Conservation (phyloP, 2,113 vertebrate genomes). For the Chionis minor region DNA sequence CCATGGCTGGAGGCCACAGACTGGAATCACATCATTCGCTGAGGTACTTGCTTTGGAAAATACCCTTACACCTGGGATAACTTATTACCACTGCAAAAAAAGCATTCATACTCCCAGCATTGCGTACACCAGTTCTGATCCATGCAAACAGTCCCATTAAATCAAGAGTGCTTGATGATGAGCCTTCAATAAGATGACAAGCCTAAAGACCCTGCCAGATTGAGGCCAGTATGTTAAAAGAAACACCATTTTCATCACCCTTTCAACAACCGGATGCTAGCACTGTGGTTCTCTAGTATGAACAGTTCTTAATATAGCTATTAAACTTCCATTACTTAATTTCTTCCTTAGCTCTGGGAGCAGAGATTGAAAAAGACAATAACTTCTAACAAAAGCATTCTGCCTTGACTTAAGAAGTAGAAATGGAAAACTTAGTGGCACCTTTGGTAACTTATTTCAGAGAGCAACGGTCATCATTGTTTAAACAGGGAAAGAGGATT, state of each 20-base stretch:
- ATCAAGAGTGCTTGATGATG: neutral
- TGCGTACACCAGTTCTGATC: neutral
- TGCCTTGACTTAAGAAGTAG: neutral
- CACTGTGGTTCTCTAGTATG: neutral
- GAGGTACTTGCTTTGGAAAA: neutral
- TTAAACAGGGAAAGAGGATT: neutral
- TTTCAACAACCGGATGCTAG: neutral
- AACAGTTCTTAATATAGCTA: neutral
- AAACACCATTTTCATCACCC: neutral
- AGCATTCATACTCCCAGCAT: neutral
- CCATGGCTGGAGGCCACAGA: rapidly evolving
- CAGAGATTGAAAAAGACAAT: neutral
- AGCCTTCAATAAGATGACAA: neutral
- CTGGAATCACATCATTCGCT: neutral
- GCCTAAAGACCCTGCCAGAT: neutral
- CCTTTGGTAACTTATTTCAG: neutral
- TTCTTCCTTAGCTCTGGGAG: neutral
- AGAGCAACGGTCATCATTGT: neutral
- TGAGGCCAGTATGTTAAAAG: neutral
- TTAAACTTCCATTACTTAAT: neutral
- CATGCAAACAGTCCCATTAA: neutral
- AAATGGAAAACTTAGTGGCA: neutral
- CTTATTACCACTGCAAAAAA: neutral
- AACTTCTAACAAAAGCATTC: neutral
- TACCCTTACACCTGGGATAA: neutral